Evolutionary conservation across 2,888 invertebrate genomes (phyloP).

Genomic region (Leuctra nigra): DNA sequence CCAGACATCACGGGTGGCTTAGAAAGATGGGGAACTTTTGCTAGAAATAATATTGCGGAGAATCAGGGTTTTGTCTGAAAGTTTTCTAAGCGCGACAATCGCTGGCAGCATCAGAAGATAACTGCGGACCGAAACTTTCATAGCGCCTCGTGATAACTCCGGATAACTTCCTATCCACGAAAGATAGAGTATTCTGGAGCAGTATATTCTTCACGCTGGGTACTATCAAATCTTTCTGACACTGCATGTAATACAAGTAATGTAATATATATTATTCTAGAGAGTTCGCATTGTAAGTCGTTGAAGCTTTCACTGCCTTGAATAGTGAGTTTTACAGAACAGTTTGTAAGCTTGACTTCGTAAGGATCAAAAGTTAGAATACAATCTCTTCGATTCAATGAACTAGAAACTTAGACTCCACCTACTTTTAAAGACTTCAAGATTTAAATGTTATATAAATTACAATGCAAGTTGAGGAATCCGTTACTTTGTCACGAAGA

Average conservation of each 20-base stretch:
- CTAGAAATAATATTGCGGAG: not conserved
- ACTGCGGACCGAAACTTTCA: conserved; percentile 2
- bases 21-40: not conserved
- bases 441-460: too few relatives aligned
- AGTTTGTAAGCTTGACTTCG: too few relatives aligned
- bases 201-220: not conserved
- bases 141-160: conserved; percentile 3
- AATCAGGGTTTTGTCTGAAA: conserved; percentile 10
- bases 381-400: too few relatives aligned
- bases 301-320: too few relatives aligned
- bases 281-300: not conserved
- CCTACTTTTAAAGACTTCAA: too few relatives aligned
- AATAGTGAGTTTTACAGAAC: too few relatives aligned
- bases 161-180: conserved; percentile 6
- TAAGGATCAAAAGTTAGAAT: too few relatives aligned
- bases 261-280: conserved; percentile 14
- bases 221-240: conserved; percentile 11
- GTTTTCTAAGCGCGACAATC: conserved; percentile 12
- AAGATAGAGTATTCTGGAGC: conserved; percentile 11
- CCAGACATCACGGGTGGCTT: not conserved
- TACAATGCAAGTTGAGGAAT: too few relatives aligned
- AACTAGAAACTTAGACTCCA: too few relatives aligned
- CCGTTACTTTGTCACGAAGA: too few relatives aligned
- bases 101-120: conserved; percentile 7
- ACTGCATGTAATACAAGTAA: conserved; percentile 3